Base-by-base conservation (phyloP, 2,888 invertebrate species). In the Apamea sordens region DNA sequence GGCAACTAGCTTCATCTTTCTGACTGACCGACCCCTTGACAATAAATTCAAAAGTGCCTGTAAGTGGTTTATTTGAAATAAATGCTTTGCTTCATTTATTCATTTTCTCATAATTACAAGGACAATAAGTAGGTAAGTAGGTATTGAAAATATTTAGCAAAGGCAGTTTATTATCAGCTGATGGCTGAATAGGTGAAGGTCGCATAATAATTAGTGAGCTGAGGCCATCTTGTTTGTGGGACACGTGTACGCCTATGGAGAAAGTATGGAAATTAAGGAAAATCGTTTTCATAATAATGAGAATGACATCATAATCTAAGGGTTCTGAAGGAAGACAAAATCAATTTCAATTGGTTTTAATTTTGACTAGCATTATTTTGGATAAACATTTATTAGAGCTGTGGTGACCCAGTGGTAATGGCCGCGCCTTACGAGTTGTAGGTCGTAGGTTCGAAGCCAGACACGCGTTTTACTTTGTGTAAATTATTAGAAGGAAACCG, bases 101-200 rank as follows among this genome's bases (percentile, higher is more conserved):
- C 0, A 10, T 67, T 28, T 24, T 32, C 24, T 32, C 11, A 24
- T 32, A 68, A 24, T 10, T 24, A 53, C 15, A 24, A 76, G 44
- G n/a, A 47, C 2, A 67, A 11, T 13, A 11, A 24, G 4, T 21
- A 47, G 36, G 4, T 21, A 47, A 15, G 44, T 15, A 24, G 10
- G 41, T 28, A 18, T 18, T 61, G 41, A 68, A 61, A 56, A 76
- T 68, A 80, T 68, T 11, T 47, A 36, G 53, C 15, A 18, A 21
- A 18, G 44, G 41, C 41, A 56, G 6, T n/a, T 24, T 71, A 61
- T 63, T 47, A 61, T 63, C 75, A 47, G 28, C 36, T 75, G 61
- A 73, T 81, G 10, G n/a, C 21, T 36, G 53, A 74, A 67, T 82
- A 75, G 65, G 76, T 72, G 68, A 78, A 78, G 84, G 79, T 73